Conservation (phyloP, 1,140 invertebrate genomes). For the Camponotus vicinus region DNA sequence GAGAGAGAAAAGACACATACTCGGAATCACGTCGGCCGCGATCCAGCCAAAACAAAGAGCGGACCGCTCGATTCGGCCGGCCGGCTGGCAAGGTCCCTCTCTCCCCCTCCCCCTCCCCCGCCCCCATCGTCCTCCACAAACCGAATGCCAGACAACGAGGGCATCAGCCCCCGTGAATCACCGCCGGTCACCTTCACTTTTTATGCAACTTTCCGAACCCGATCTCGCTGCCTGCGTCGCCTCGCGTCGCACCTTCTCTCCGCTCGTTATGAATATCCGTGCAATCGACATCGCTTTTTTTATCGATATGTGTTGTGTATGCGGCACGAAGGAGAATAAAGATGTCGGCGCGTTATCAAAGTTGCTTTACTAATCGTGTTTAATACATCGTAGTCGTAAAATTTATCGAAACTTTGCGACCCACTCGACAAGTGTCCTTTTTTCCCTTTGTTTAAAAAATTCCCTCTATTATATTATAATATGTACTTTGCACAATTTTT, state of each 20-base stretch:
- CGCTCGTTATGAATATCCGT: constrained; percentile 31
- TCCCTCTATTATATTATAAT: too few species aligned
- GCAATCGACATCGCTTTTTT: constrained; percentile 12
- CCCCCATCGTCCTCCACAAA: constrained; percentile 70
- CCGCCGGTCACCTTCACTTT: constrained; percentile 83
- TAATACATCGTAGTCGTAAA: neutral
- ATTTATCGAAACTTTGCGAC: neutral
- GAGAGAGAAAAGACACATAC: constrained; percentile 3
- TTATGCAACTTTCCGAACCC: constrained; percentile 81
- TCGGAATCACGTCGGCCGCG: constrained; percentile 23
- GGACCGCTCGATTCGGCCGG: constrained; percentile 14
- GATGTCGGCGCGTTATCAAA: constrained; percentile 6
- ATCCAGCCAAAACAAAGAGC: constrained; percentile 70
- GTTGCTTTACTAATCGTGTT: neutral
- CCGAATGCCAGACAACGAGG: constrained; percentile 82
- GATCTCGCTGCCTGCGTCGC: constrained; percentile 59
- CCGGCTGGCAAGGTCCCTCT: constrained; percentile 69
- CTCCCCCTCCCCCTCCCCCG: constrained; percentile 34
- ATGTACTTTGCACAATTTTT: too few species aligned
- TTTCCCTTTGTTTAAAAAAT: neutral
- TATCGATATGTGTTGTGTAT: constrained; percentile 17
- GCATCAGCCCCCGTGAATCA: constrained; percentile 84
- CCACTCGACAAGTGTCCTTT: neutral
- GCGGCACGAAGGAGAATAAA: neutral
- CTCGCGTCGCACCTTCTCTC: constrained; percentile 58